Percentiles rank a stretch among this genome's conserved stretches.
Evolutionary conservation across 1,140 invertebrate species (phyloP).

Genomic region (Aplysia californica): DNA sequence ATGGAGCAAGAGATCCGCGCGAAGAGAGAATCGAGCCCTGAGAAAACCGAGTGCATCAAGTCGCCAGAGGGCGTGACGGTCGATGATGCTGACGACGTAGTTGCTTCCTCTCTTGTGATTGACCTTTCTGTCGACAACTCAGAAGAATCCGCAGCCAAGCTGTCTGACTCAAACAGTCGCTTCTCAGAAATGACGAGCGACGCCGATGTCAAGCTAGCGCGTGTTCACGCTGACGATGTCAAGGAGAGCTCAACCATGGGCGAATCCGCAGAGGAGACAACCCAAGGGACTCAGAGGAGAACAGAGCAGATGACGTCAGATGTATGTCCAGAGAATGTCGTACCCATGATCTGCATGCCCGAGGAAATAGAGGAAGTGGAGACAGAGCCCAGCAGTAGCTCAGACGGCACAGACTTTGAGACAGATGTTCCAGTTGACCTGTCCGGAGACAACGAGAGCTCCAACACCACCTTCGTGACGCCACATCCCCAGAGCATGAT

Average conservation of each 20-base stretch:
- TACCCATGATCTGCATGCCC: too few relatives aligned
- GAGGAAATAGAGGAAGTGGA: not conserved
- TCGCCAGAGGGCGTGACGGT: too few relatives aligned
- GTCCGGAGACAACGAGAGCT: not conserved
- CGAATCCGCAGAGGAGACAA: not conserved
- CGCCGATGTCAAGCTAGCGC: not conserved
- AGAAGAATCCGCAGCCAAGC: too few relatives aligned
- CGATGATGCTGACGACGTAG: too few relatives aligned
- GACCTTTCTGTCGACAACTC: too few relatives aligned
- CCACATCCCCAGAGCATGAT: conserved; percentile 4
- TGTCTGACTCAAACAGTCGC: too few relatives aligned
- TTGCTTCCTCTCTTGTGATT: too few relatives aligned
- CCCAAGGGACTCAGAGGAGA: not conserved
- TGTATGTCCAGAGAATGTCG: not conserved
- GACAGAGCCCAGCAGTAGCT: not conserved
- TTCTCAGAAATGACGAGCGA: too few relatives aligned
- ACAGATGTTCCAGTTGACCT: not conserved
- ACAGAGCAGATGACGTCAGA: not conserved
- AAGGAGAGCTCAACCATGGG: not conserved
- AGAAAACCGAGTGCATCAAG: too few relatives aligned
- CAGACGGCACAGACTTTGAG: not conserved
- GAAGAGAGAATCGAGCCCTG: too few relatives aligned
- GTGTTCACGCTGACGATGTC: not conserved
- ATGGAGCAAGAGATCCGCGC: too few relatives aligned
- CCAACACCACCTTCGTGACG: not conserved